Conservation (phyloP, 2,888 invertebrate species). For the Microctonus brassicae region DNA sequence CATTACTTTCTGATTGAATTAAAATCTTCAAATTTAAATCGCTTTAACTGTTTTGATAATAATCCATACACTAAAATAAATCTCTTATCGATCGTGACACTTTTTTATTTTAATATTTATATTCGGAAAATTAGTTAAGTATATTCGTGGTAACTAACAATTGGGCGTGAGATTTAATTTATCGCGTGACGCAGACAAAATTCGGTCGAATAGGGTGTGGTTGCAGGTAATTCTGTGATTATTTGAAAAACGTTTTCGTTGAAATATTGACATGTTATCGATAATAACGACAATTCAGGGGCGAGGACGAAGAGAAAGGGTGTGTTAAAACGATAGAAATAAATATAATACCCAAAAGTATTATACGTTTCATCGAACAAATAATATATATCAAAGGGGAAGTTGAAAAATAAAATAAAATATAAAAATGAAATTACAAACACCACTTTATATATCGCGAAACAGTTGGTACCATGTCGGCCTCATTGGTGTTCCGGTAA, state of each 20-base stretch:
- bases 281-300: conserved; percentile 28
- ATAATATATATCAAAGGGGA: neutral
- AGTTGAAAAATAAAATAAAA: conserved; percentile 1
- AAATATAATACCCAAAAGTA: too few relatives aligned
- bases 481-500: conserved; percentile 45
- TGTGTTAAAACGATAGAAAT: neutral
- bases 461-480: conserved; percentile 21
- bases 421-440: conserved; percentile 29
- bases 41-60: too few relatives aligned
- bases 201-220: conserved; percentile 30
- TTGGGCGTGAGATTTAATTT: too few relatives aligned
- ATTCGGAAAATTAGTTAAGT: too few relatives aligned
- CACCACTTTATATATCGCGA: too few relatives aligned
- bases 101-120: too few relatives aligned
- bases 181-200: neutral
- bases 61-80: too few relatives aligned
- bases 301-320: neutral
- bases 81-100: too few relatives aligned
- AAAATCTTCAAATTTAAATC: too few relatives aligned
- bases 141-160: too few relatives aligned
- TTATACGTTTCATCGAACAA: too few relatives aligned
- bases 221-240: conserved; percentile 31
- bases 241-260: conserved; percentile 41
- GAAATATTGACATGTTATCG: conserved; percentile 37
- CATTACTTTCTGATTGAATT: too few relatives aligned